Evolutionary conservation across 2,797 vertebrate genomes (phyloP).

Genomic region (Neostethus bicornis): DNA sequence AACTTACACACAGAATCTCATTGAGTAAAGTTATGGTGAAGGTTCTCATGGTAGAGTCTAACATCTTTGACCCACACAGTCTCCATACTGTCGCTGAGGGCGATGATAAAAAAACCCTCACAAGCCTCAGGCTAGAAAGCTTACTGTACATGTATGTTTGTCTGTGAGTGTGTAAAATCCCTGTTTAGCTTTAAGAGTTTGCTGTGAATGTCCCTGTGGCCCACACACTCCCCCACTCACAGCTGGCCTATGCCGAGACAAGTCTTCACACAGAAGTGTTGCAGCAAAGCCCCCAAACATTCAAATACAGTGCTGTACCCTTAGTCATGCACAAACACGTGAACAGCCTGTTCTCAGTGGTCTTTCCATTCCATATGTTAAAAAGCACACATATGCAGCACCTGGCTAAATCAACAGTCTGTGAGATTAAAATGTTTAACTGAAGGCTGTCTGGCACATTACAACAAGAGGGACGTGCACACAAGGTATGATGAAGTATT

Average conservation of each 20-base stretch:
- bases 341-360: conserved; percentile 21
- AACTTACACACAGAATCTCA: neutral
- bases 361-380: conserved; percentile 40
- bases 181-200: conserved; percentile 67
- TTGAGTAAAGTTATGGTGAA: conserved; percentile 11
- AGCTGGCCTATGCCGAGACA: conserved; percentile 52
- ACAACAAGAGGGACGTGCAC: conserved; percentile 33
- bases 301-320: conserved; percentile 27
- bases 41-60: conserved; percentile 12
- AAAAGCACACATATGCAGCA: conserved; percentile 40
- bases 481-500: conserved; percentile 32
- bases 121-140: conserved; percentile 13
- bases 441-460: conserved; percentile 31
- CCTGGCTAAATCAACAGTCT: conserved; percentile 52
- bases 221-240: conserved; percentile 46
- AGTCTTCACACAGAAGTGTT: conserved; percentile 67
- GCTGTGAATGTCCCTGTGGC: conserved; percentile 54
- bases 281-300: conserved; percentile 35
- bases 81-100: conserved; percentile 30
- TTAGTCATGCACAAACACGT: conserved; percentile 39
- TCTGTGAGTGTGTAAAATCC: conserved; percentile 23
- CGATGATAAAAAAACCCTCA: conserved; percentile 2
- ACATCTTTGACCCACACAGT: conserved; percentile 19
- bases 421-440: conserved; percentile 59
- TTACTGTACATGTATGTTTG: conserved; percentile 36